phyloP scores from a whole-genome alignment of 2,113 vertebrate genomes.

The Morphnarchus princeps region DNA sequence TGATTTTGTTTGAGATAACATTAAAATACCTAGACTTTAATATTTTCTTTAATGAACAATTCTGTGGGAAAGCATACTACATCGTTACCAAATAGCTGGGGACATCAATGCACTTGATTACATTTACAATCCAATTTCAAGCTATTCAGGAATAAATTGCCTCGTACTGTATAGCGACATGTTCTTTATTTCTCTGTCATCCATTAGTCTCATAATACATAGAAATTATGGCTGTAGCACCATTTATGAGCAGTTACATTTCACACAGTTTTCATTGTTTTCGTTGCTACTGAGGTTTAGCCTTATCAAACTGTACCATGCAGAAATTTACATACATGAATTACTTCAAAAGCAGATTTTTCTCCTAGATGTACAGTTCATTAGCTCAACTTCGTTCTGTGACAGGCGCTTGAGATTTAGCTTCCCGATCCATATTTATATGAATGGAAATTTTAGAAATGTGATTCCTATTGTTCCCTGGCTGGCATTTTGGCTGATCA shows the following conservation, averaged over 20 bases:
- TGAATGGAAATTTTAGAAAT: constrained; percentile 23
- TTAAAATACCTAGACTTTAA: constrained; percentile 23
- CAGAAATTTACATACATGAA: constrained; percentile 38
- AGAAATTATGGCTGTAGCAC: constrained; percentile 32
- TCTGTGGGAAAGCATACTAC: constrained; percentile 1
- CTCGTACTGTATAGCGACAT: not conserved
- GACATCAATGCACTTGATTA: constrained; percentile 65
- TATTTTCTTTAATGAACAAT: constrained; percentile 53
- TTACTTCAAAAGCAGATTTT: constrained; percentile 37
- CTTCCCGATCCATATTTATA: not conserved
- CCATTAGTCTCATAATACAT: constrained; percentile 21
- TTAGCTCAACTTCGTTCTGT: constrained; percentile 10
- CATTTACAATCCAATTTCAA: constrained; percentile 63
- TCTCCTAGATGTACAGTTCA: constrained; percentile 27
- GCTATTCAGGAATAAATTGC: constrained; percentile 57
- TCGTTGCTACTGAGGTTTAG: not conserved
- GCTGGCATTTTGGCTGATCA: constrained; percentile 1
- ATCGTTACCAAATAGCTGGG: constrained; percentile 6
- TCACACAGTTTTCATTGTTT: not conserved
- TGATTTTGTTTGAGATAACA: constrained; percentile 30
- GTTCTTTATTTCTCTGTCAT: constrained; percentile 45
- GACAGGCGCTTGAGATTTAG: constrained; percentile 6
- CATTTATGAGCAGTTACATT: not conserved
- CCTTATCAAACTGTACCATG: constrained; percentile 7
- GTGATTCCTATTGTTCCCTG: not conserved